Base-by-base conservation (phyloP, 2,113 vertebrate species). In the Mesembrinibis cayennensis region DNA sequence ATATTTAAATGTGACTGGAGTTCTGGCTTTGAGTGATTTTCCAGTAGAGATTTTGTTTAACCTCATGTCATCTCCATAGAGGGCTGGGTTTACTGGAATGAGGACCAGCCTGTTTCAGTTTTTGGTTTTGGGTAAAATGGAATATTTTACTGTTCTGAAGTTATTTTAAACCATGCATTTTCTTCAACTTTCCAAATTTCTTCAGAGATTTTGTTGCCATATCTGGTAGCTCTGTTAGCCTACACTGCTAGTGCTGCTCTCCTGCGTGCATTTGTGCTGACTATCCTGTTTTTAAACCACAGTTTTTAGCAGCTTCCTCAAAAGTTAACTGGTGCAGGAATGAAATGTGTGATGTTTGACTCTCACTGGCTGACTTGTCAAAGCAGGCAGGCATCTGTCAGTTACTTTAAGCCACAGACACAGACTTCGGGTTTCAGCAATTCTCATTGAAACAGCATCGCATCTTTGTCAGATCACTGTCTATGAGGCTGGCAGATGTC, bases 31-130 rank as follows among this genome's bases (percentile, higher is more conserved):
- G 55, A 45, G 34, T 34, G 53, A 34, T 76, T 53, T 67, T 53
- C 38, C 45, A 45, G 18, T 23, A 45, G 20, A 73, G 42, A 36
- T 42, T 74, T 66, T 59, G 44, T 58, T 73, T 56, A 56, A 50
- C 30, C 17, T 82, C 17, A 8, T 36, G 15, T 11, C 21, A 26
- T 42, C 20, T 73, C 13, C 0, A 0, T 26, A n/a, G 49, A 49
- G 30, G 17, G 21, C 2, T 49, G n/a, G 29, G 40, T 29, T 42
- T 50, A 72, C 29, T 58, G 13, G n/a, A 81, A 14, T 21, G 30
- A 65, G 59, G 58, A 89, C 16, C 29, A 40, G 63, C 32, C n/a
- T 67, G 36, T 50, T 65, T 49, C 30, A 72, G 40, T 29, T 71
- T 55, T 63, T 49, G 58, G 25, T 18, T 66, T 44, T 30, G 36